Evolutionary conservation across 2,888 invertebrate species (phyloP).

Genomic region (Nasonia oneida): DNA sequence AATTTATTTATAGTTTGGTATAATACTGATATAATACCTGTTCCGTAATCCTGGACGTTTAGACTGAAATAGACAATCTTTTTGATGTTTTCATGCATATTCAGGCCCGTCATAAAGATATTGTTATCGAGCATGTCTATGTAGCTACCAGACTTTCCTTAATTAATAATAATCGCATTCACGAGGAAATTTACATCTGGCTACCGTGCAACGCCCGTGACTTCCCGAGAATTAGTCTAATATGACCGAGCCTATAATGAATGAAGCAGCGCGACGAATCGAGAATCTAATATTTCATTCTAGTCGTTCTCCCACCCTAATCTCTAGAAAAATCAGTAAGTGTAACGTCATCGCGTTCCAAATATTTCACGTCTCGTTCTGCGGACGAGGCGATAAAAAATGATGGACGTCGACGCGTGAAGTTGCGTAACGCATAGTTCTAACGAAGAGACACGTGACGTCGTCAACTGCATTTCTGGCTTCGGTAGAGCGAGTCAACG

Average conservation of each 20-base stretch:
- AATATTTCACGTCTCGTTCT: conserved; percentile 11
- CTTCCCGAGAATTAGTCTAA: not conserved
- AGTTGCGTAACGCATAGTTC: conserved; percentile 18
- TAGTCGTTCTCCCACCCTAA: not conserved
- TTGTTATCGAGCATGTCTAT: not conserved
- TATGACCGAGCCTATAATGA: not conserved
- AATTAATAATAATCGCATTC: conserved; percentile 23
- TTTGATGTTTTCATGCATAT: not conserved
- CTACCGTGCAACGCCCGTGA: not conserved
- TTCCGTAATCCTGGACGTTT: not conserved
- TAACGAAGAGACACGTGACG: not conserved
- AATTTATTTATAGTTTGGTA: conserved; percentile 32
- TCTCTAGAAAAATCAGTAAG: conserved; percentile 9
- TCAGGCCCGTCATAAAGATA: not conserved
- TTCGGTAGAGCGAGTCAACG: not conserved
- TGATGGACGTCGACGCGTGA: conserved; percentile 6
- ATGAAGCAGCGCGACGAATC: not conserved
- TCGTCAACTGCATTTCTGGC: not conserved
- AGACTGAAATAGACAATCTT: not conserved
- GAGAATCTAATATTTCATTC: not conserved
- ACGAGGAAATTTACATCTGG: conserved; percentile 11
- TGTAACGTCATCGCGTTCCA: not conserved
- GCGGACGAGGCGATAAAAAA: conserved; percentile 25
- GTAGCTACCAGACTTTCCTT: not conserved
- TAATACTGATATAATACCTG: not conserved